phyloP scores from a whole-genome alignment of 1,140 invertebrate species.

The Bathynomus jamesi region DNA sequence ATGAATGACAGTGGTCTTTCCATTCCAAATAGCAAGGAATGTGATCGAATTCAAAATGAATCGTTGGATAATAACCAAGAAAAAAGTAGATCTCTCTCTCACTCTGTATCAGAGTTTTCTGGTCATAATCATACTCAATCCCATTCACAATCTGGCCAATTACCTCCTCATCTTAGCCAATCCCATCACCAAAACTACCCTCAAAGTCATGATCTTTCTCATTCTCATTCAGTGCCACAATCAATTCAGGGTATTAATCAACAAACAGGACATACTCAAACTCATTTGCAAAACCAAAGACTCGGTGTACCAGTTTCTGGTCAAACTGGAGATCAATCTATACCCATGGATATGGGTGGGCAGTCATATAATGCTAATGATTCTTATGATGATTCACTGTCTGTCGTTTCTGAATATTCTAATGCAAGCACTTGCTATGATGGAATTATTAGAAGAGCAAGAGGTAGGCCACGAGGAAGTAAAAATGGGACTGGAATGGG shows the following conservation, averaged over 20 bases:
- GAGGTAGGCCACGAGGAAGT: slow-evolving; percentile 32
- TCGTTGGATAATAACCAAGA: background rate
- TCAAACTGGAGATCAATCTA: background rate
- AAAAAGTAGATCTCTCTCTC: background rate
- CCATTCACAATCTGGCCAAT: background rate
- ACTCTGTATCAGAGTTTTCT: background rate
- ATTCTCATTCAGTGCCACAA: background rate
- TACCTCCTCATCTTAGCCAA: background rate
- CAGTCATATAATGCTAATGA: slow-evolving; percentile 13
- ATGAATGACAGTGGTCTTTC: background rate
- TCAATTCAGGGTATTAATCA: background rate
- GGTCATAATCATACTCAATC: background rate
- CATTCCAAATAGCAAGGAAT: background rate
- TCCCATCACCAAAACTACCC: background rate
- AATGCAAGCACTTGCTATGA: slow-evolving; percentile 16
- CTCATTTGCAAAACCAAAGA: background rate
- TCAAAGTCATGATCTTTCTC: background rate
- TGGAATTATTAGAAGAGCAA: slow-evolving; percentile 22
- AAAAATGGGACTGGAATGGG: slow-evolving; percentile 33
- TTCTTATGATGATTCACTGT: slow-evolving; percentile 13
- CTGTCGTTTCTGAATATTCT: slow-evolving; percentile 13
- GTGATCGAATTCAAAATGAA: background rate
- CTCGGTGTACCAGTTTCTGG: background rate
- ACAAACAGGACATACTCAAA: background rate
- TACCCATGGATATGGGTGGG: background rate